Conservation (phyloP, 2,797 vertebrate species). For the Pteropus rufus region DNA sequence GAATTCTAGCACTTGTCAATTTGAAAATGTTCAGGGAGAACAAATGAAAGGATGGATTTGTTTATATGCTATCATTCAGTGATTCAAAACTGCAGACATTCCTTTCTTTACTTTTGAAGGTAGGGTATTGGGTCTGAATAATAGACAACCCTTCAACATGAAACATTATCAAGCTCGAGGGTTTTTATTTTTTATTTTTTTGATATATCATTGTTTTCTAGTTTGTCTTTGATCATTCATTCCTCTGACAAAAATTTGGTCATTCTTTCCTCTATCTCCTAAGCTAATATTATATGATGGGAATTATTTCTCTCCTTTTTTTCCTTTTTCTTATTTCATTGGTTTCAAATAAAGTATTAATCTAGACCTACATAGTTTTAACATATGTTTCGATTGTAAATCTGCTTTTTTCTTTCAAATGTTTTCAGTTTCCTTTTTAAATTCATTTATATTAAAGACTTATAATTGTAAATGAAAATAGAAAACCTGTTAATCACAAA, state of each 20-base stretch:
- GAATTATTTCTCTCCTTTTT: background rate
- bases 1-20: conserved; percentile 67
- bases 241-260: conserved; percentile 59
- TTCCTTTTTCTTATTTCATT: background rate
- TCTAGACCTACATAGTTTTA: background rate
- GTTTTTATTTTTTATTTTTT: conserved; percentile 17
- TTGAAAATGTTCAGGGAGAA: conserved; percentile 75
- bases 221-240: conserved; percentile 67
- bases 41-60: conserved; percentile 24
- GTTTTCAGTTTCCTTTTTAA: background rate
- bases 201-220: conserved; percentile 29
- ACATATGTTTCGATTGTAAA: background rate
- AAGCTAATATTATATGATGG: background rate
- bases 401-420: conserved; percentile 28
- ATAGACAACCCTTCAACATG: conserved; percentile 57
- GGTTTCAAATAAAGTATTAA: background rate
- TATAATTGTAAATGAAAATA: background rate
- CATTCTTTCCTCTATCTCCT: conserved; percentile 31
- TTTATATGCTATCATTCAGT: conserved; percentile 59
- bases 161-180: conserved; percentile 58
- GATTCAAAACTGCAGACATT: conserved; percentile 22
- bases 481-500: background rate
- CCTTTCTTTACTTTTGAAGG: conserved; percentile 69
- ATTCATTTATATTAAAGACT: background rate
- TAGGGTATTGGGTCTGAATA: conserved; percentile 62